Evolutionary conservation across 2,113 vertebrate genomes (phyloP), one percentile per base, ranked within the genome.

Genomic region (Nanger granti): DNA sequence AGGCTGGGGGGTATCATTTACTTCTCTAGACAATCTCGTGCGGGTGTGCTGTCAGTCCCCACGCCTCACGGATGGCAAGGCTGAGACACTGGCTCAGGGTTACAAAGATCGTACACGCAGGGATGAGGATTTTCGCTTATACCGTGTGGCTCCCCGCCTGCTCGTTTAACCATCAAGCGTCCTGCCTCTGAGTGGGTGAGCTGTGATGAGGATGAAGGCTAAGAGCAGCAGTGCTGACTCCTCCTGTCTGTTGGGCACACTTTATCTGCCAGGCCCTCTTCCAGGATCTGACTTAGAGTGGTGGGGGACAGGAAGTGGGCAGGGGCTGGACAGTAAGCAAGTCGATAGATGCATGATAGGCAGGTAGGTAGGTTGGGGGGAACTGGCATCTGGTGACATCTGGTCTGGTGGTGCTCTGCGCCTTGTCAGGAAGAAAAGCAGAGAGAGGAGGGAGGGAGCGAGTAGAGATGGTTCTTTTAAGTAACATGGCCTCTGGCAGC

Each of bases 71-170:
- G 85, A 41, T 8, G 41, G 37, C 60, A 17, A 64, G 55, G 6
- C 29, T 22, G 59, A 73, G 89, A 76, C n/a, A 3, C 47, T 76
- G 22, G 37, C 18, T 7, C 2, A 24, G 73, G 41, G 55, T 34
- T 4, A 1, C 41, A 28, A 1, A 57, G 52, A 22, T 57, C 6
- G 5, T 52, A 76, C 44, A 4, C 1, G 5, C n/a, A n/a, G 59
- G 29, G 59, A 12, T 59, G n/a, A 31, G 28, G 60, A 64, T 7
- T 66, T 52, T 52, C 10, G 14, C 44, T 22, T 37, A 28, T 28
- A 9, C 41, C 5, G 0, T 26, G n/a, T 64, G 41, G 34, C 69
- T 91, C 85, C 83, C 79, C 18, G 17, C 76, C 64, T 83, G 94
- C 84, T n/a, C 1, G 2, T 31, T 24, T 84, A 15, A 5, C 26